Evolutionary conservation across 1,140 invertebrate species (phyloP).

Genomic region (Coboldia fuscipes): DNA sequence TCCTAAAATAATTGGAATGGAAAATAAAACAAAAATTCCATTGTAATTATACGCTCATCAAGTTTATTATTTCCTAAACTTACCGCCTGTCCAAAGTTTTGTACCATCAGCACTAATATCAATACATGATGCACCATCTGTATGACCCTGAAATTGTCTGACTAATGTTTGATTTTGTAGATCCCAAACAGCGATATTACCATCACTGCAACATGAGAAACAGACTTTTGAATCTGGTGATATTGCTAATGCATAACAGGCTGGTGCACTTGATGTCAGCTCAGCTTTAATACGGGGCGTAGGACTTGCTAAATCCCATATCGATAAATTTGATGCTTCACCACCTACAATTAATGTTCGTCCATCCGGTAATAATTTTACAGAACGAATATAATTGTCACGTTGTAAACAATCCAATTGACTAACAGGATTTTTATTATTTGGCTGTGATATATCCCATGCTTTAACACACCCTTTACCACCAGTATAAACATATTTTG

Average conservation of each 20-base stretch:
- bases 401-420: conserved; percentile 27
- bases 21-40: too few relatives aligned
- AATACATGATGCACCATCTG: conserved; percentile 91
- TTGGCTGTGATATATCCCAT: conserved; percentile 59
- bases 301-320: conserved; percentile 70
- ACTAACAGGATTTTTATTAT: conserved; percentile 3
- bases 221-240: conserved; percentile 82
- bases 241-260: conserved; percentile 79
- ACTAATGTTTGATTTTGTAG: conserved; percentile 84
- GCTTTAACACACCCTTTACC: conserved; percentile 86
- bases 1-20: too few relatives aligned
- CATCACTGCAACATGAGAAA: conserved; percentile 94
- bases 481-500: conserved; percentile 69
- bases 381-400: conserved; percentile 80
- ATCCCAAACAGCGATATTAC: conserved; percentile 94
- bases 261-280: conserved; percentile 75
- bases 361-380: conserved; percentile 78
- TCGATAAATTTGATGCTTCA: conserved; percentile 71
- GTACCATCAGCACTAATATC: conserved; percentile 89
- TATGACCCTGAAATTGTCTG: conserved; percentile 73
- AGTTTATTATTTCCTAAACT: too few relatives aligned
- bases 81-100: conserved; percentile 91
- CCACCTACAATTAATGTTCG: conserved; percentile 80
- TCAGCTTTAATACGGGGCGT: conserved; percentile 73
- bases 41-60: too few relatives aligned